A percentile compares a stretch with the other conserved stretches of the same genome.
Evolutionary conservation across 2,797 vertebrate species (phyloP).

Genomic region (Heterohyrax brucei): DNA sequence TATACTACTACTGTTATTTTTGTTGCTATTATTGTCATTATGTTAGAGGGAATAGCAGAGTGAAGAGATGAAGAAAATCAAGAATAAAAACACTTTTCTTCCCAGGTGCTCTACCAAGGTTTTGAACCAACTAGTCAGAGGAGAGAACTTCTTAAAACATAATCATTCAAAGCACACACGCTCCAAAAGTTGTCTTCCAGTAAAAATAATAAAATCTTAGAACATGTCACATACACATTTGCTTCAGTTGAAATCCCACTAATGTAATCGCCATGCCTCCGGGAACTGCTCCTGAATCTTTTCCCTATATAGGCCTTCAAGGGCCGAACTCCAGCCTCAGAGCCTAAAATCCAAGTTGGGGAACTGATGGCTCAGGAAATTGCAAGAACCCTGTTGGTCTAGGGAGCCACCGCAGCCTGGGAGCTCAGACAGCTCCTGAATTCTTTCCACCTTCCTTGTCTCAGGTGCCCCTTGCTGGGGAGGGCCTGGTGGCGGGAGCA

Average conservation of each 20-base stretch:
- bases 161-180: neutral
- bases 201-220: neutral
- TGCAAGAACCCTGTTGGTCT: constrained; percentile 28
- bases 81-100: neutral
- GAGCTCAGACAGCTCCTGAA: neutral
- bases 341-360: neutral
- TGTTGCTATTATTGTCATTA: neutral
- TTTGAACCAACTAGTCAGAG: neutral
- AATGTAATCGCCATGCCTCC: neutral
- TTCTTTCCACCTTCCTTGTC: neutral
- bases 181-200: neutral
- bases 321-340: neutral
- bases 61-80: neutral
- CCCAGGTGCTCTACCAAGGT: neutral
- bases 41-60: neutral
- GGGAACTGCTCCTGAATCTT: neutral
- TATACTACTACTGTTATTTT: fast-evolving
- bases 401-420: neutral
- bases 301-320: neutral
- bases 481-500: neutral
- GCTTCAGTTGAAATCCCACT: constrained; percentile 60
- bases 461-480: neutral
- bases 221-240: neutral
- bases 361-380: constrained; percentile 49
- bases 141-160: neutral